These are phyloP conservation scores for Leptinotarsa lineolata DNA, from an alignment of 1,140 invertebrate species.

Conservation along the genomic window DNA sequence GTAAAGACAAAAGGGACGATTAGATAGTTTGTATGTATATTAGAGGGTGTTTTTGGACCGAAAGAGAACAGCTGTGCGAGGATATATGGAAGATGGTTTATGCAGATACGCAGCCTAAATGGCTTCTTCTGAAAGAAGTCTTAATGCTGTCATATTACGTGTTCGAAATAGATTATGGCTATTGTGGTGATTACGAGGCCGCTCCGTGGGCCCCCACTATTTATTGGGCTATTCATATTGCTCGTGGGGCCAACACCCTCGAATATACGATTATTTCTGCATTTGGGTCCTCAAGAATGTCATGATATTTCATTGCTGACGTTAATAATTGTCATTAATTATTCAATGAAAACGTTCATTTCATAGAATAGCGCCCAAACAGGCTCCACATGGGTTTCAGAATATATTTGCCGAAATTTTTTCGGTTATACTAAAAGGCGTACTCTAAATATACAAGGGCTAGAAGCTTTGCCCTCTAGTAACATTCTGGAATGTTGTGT, in stretches of 20 bases:
- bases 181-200: slow-evolving; percentile 53
- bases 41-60: slow-evolving; percentile 36
- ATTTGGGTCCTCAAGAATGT: neutral
- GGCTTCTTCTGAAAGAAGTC: slow-evolving; percentile 51
- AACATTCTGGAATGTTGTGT: too few relatives aligned
- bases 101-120: slow-evolving; percentile 51
- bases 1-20: slow-evolving; percentile 46
- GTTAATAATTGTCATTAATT: too few relatives aligned
- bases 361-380: too few relatives aligned
- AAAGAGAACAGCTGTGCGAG: slow-evolving; percentile 43
- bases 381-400: too few relatives aligned
- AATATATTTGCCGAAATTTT: too few relatives aligned
- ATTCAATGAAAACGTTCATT: too few relatives aligned
- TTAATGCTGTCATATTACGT: slow-evolving; percentile 55
- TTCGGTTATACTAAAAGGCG: too few relatives aligned
- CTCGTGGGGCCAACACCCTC: slow-evolving; percentile 15
- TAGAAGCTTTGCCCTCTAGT: too few relatives aligned
- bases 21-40: slow-evolving; percentile 51
- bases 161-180: slow-evolving; percentile 55
- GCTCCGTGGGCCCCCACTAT: slow-evolving; percentile 49
- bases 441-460: too few relatives aligned
- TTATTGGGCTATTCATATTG: slow-evolving; percentile 40
- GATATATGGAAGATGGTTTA: slow-evolving; percentile 49
- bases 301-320: too few relatives aligned
- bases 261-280: neutral